Conservation (phyloP, 64 coral and sea anemone species). For the Montipora foliosa region DNA sequence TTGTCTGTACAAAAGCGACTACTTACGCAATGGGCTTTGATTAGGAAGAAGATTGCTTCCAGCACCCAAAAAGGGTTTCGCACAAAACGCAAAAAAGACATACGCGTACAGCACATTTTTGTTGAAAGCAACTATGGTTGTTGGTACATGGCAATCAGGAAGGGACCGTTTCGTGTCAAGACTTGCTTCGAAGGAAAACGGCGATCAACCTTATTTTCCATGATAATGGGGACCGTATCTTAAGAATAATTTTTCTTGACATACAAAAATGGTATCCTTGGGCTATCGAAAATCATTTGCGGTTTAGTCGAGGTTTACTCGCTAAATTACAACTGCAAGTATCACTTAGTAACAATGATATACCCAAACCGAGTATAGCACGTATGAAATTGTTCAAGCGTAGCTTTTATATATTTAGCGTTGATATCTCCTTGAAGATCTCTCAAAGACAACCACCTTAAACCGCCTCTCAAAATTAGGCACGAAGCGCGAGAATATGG, state of each 20-base stretch:
- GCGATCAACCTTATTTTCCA: not conserved
- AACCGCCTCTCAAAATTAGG: constrained; percentile 44
- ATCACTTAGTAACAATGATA: constrained; percentile 81
- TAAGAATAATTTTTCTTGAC: not conserved
- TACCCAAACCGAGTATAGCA: constrained; percentile 46
- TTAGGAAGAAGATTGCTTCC: constrained; percentile 9
- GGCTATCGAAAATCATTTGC: constrained; percentile 88
- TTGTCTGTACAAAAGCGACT: constrained; percentile 39
- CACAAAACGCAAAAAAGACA: no score
- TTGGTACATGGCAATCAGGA: not conserved
- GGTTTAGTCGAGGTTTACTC: constrained; percentile 82
- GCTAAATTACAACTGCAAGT: constrained; percentile 88
- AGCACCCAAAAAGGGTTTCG: not conserved
- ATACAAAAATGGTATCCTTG: constrained; percentile 47
- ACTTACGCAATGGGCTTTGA: not conserved
- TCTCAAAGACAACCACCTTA: constrained; percentile 34
- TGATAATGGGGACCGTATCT: constrained; percentile 28
- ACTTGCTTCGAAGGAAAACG: not conserved
- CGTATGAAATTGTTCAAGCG: constrained; percentile 42
- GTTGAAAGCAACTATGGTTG: not conserved
- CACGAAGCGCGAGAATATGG: constrained; percentile 43
- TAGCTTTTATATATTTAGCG: constrained; percentile 66
- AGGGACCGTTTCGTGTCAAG: constrained; percentile 12
- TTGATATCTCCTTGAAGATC: constrained; percentile 65
- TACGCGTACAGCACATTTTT: not conserved